Evolutionary conservation across 2,888 invertebrate species (phyloP).

Genomic region (Achlya flavicornis): DNA sequence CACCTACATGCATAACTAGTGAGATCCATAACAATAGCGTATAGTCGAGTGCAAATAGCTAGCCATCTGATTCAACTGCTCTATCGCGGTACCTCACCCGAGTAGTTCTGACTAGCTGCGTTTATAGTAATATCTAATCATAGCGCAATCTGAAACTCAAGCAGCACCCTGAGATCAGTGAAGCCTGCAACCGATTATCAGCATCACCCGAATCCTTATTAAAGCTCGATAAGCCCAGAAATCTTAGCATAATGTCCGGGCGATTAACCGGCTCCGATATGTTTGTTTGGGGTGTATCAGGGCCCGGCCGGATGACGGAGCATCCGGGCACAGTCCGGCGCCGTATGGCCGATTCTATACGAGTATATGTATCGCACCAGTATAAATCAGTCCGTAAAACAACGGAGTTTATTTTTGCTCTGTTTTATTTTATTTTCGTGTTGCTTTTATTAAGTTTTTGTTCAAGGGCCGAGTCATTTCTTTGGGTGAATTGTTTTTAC

Average conservation of each 20-base stretch:
- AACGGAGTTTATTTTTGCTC: neutral
- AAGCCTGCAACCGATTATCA: conserved; percentile 11
- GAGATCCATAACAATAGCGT: no score
- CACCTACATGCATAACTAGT: no score
- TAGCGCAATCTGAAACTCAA: neutral
- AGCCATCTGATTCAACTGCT: no score
- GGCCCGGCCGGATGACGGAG: conserved; percentile 24
- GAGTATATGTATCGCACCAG: neutral
- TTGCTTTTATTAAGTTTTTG: conserved; percentile 1
- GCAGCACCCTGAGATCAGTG: neutral
- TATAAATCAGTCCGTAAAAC: neutral
- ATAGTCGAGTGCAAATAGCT: no score
- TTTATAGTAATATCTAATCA: neutral
- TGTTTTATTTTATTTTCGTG: conserved; percentile 4
- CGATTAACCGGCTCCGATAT: conserved; percentile 54
- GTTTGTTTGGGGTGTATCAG: conserved; percentile 52
- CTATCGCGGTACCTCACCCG: no score
- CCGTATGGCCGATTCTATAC: conserved; percentile 20
- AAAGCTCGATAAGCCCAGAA: conserved; percentile 8
- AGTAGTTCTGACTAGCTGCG: no score
- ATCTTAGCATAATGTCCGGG: conserved; percentile 28
- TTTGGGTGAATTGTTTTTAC: neutral
- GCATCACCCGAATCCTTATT: conserved; percentile 10
- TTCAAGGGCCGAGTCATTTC: neutral
- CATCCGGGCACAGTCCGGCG: neutral